Evolutionary conservation across 2,113 vertebrate species (phyloP), one percentile per base, ranked within the genome.

Genomic region (Arvicanthis niloticus): DNA sequence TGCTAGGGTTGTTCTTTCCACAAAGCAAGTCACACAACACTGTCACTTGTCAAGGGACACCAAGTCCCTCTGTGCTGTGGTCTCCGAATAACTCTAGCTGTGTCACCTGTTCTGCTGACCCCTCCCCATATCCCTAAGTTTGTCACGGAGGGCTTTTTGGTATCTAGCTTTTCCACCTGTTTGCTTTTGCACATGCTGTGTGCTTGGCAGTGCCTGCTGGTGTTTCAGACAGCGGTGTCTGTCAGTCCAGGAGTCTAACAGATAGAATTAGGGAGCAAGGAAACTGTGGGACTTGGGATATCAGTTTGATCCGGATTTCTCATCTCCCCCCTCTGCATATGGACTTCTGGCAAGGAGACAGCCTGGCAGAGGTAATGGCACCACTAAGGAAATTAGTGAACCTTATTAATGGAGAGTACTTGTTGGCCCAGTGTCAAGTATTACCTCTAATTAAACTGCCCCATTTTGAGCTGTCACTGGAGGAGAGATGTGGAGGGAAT

Each of bases 401-500:
- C 96, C 95, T 97, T 92, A 82, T 97, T 97, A 93, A 96, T 90
- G 77, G 96, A 93, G 84, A 96, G 93, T 77, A 62, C 93, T 95
- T 89, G 42, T 89, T 96, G 95, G 97, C 95, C 86, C 87, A 7
- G 95, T 86, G 42, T 97, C 97, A 96, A 95, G 67, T 88, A 81
- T 95, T 96, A 85, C 93, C 92, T 97, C 91, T 97, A 96, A 97
- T 97, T 96, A 97, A 98, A 96, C 95, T 92, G 75, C 93, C 96
- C 91, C 88, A 85, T 95, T 97, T 95, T 90, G 91, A 94, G 90
- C 95, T 96, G 97, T 96, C 95, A 86, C 94, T 94, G 88, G 70
- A 96, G 96, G 82, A 97, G 96, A 82, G 82, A 84, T 94, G 88
- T 94, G 97, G 94, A 95, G 85, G 94, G 95, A 95, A 93, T 88